Evolutionary conservation across 2,797 vertebrate species (phyloP).

Genomic region (Alfaro cultratus): DNA sequence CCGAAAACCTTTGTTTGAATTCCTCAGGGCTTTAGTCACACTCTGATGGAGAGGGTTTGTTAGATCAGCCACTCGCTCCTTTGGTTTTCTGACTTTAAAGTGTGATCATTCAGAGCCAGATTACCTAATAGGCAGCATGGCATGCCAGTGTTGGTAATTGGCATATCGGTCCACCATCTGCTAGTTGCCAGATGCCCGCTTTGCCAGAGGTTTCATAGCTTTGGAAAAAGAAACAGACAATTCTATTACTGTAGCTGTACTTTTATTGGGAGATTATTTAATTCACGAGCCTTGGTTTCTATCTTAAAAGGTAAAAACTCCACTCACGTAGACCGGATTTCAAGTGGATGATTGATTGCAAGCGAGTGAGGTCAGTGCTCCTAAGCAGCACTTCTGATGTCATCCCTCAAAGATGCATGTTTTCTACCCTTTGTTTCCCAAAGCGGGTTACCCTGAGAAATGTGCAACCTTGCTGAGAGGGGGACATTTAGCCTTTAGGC

Average conservation of each 20-base stretch:
- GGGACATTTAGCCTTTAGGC: constrained; percentile 66
- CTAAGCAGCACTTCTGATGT: constrained; percentile 69
- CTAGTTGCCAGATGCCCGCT: constrained; percentile 65
- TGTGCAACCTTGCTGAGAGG: constrained; percentile 52
- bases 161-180: constrained; percentile 68
- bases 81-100: constrained; percentile 70
- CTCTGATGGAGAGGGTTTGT: constrained; percentile 66
- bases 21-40: constrained; percentile 72
- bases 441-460: constrained; percentile 51
- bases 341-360: constrained; percentile 71
- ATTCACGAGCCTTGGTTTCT: constrained; percentile 49
- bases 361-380: constrained; percentile 71
- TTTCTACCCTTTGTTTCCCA: constrained; percentile 53
- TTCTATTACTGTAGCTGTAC: constrained; percentile 37
- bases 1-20: constrained; percentile 64
- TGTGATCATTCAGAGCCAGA: constrained; percentile 67
- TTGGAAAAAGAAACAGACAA: constrained; percentile 41
- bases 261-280: constrained; percentile 62
- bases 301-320: constrained; percentile 69
- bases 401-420: constrained; percentile 72
- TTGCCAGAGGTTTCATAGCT: constrained; percentile 56
- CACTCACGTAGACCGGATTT: constrained; percentile 50
- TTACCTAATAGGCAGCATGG: constrained; percentile 64
- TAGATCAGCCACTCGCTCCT: constrained; percentile 63
- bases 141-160: constrained; percentile 66